Evolutionary conservation across 2,113 vertebrate species (phyloP), one percentile per base, ranked within the genome.

Genomic region (Odontesthes bonariensis): DNA sequence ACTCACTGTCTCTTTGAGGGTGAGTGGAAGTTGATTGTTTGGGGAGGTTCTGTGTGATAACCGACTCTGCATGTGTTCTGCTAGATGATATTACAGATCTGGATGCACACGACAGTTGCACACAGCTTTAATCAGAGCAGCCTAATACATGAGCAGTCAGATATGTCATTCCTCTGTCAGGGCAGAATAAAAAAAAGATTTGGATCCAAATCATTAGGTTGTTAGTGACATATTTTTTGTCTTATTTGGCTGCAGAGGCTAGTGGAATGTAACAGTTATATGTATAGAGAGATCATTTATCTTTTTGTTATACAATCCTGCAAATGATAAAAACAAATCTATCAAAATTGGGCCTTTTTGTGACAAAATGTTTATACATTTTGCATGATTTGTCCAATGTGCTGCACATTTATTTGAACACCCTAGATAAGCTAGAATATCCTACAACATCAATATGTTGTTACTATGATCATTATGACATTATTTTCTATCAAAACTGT

Each of bases 1-100:
- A 74, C 61, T 80, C 46, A 17, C 70, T 53, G 44, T 60, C 31
- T 72, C 8, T 33, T 42, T 0, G 3, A 66, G 59, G 49, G 35
- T 69, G 23, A 73, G 31, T 19, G 19, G 5, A 38, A 61, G 35
- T 63, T 1, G 9, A 17, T 19, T 57, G 57, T 35, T 49, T 33
- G 51, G 47, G 22, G 35, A 58, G 10, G 22, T 20, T 57, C 32
- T n/a, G 42, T 40, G 35, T 59, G 61, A 75, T 69, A 20, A 61
- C 49, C 20, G 17, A n/a, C 35, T 62, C 27, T 56, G 38, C 40
- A 53, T 55, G 19, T 40, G 32, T n/a, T 76, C 51, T 16, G 12
- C 46, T 38, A 19, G 33, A 1, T 46, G 54, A 33, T 49, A 35
- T 46, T 47, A 44, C 6, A 32, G 20, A 54, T 31, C 7, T 51